Base-by-base conservation (phyloP, 2,113 vertebrate species). In the Gnathonemus longibarbis region DNA sequence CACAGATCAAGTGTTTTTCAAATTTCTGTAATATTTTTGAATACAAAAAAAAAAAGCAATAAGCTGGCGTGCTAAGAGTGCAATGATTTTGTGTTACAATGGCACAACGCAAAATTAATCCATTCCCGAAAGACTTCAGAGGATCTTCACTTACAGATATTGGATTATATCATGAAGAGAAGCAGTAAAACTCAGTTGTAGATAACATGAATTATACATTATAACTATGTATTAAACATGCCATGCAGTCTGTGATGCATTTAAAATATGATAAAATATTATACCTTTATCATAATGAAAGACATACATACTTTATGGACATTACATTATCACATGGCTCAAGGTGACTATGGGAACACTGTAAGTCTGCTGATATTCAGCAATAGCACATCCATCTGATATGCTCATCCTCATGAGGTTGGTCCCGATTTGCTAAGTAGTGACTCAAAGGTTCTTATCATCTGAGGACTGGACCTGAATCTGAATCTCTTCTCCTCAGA, bases 11-110 rank as follows among this genome's bases (percentile, higher is more conserved):
- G 88, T 35, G 50, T 84, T 89, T 84, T 89, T 84, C 89, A 56
- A 62, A 56, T 50, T 56, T 84, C 74, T 84, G 70, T 66, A 88
- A 89, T 89, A 89, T 89, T 89, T 89, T 89, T 50, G 53, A 84
- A 84, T 53, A 87, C 48, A 87, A 85, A 27, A 85, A 42, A 24
- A 13, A 17, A 56, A 89, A 83, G 13, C 35, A 88, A 9, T n/a
- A 46, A 24, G 24, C 56, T 24, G 8, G 52, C 19, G 35, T 89
- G 50, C 27, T 3, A 48, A 62, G 52, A 58, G 52, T 84, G 77
- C 50, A 84, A 27, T 89, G 11, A 48, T 89, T 89, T 84, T 89
- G 35, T 27, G 74, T 56, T 39, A n/a, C 8, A 86, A 49, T 11
- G 19, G 45, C 49, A 49, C 24, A 2, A 17, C 0, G 5, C 35